Base-by-base conservation (phyloP, 2,113 vertebrate genomes). In the Pyxicephalus adspersus region DNA sequence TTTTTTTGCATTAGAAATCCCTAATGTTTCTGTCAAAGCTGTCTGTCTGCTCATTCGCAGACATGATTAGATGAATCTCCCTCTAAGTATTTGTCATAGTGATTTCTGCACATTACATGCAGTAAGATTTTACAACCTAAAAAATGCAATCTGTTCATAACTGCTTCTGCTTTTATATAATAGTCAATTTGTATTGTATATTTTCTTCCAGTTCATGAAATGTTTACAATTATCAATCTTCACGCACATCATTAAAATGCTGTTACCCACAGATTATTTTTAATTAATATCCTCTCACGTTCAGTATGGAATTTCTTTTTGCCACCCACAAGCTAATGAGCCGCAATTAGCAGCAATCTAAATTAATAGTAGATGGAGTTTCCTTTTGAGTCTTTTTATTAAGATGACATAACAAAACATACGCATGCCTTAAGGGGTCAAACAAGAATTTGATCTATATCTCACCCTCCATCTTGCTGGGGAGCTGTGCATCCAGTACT, bases 311-410 rank as follows among this genome's bases (percentile, higher is more conserved):
- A 25, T 38, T 38, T 16, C 25, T 4, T 38, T 60, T 64, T 76
- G 64, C 74, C 74, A 76, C 74, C 74, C 74, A 64, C 74, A 76
- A 50, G 58, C 13, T 76, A 76, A 76, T 64, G 57, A 76, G 31
- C 74, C 25, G 58, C 34, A 76, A 76, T 76, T 76, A 63, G 13
- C 58, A 52, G 25, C 74, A 76, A 52, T 76, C 60, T 51, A 38
- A 18, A 63, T 50, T 64, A 25, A 76, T 76, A 38, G 51, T 64
- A 23, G 74, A 76, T 76, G 2, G 20, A 51, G 34, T 38, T 52
- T 50, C 23, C 23, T 63, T 26, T 51, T 76, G 57, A 63, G 18
- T 23, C n/a, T 64, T 76, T 76, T 76, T 50, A 63, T 76, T 76
- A 51, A 61, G 34, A 54, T 20, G 72, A 76, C 74, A 76, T 19